These are phyloP conservation scores for Riparia riparia DNA, from an alignment of 2,113 vertebrate species.

Conservation along the genomic window DNA sequence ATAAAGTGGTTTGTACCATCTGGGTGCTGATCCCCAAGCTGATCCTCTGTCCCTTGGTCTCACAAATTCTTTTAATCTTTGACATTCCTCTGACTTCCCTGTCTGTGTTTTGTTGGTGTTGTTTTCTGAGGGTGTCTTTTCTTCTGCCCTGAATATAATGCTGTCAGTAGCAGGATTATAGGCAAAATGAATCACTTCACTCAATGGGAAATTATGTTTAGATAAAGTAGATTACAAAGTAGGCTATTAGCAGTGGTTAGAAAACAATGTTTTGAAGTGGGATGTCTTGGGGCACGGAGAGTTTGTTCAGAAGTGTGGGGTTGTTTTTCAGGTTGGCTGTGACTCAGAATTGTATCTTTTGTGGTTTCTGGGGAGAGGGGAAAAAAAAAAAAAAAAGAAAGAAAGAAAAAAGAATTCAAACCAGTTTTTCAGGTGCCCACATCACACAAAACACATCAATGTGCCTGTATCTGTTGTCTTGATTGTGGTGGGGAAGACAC, in stretches of 20 bases:
- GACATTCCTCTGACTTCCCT: neutral
- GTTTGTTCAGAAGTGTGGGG: neutral
- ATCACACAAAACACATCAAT: neutral
- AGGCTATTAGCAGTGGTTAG: conserved; percentile 57
- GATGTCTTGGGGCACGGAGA: neutral
- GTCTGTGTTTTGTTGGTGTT: neutral
- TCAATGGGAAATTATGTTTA: conserved; percentile 59
- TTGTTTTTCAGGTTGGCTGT: conserved; percentile 38
- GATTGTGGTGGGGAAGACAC: neutral
- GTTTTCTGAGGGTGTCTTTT: conserved; percentile 7
- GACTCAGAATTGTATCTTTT: conserved; percentile 21
- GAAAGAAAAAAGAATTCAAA: neutral
- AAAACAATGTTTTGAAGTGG: conserved; percentile 44
- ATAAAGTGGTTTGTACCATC: neutral
- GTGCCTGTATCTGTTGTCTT: neutral
- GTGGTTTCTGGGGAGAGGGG: neutral
- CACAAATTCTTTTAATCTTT: neutral
- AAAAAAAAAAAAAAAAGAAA: neutral
- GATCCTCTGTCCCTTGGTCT: neutral
- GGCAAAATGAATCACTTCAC: conserved; percentile 54
- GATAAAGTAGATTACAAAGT: conserved; percentile 60
- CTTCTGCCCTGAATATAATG: neutral
- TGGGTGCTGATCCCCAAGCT: neutral
- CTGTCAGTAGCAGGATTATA: conserved; percentile 33
- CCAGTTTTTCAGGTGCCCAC: conserved; percentile 17